Conservation (phyloP, 2,888 invertebrate genomes). For the Lordiphosa andalusiaca region DNA sequence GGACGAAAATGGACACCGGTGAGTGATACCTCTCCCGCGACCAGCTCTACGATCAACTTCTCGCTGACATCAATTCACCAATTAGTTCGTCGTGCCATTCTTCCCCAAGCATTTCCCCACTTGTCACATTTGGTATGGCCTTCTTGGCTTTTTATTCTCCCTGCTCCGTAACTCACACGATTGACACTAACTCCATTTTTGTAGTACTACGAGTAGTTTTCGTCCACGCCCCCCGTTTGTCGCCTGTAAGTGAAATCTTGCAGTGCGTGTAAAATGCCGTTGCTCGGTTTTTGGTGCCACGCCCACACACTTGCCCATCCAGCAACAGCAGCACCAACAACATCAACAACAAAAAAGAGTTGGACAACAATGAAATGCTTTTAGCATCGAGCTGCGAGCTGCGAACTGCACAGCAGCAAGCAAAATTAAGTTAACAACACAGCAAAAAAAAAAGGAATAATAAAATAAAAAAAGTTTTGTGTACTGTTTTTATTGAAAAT, state of each 20-base stretch:
- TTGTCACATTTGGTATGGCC: too few species aligned
- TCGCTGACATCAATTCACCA: too few species aligned
- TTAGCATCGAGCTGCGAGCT: constrained; percentile 56
- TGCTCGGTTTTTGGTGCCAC: constrained; percentile 59
- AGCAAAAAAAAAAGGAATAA: constrained; percentile 35
- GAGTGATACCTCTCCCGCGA: too few species aligned
- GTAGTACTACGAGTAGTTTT: constrained; percentile 24
- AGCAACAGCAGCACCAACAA: constrained; percentile 23
- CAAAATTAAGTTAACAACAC: constrained; percentile 72
- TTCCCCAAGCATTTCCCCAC: too few species aligned
- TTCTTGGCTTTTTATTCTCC: too few species aligned
- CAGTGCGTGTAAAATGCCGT: constrained; percentile 69
- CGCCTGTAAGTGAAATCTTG: constrained; percentile 60
- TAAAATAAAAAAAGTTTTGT: constrained; percentile 56
- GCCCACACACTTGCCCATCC: constrained; percentile 44
- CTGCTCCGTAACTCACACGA: constrained; percentile 23
- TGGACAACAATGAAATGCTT: constrained; percentile 74
- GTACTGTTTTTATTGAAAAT: constrained; percentile 72
- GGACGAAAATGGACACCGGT: too few species aligned
- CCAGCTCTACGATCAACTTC: too few species aligned
- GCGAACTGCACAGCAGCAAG: constrained; percentile 43
- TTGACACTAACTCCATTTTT: constrained; percentile 65
- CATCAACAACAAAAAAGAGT: constrained; percentile 42
- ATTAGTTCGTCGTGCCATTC: too few species aligned
- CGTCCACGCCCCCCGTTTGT: constrained; percentile 8